Base-by-base conservation (phyloP, 2,888 invertebrate genomes). In the Drosophila silvestris region DNA sequence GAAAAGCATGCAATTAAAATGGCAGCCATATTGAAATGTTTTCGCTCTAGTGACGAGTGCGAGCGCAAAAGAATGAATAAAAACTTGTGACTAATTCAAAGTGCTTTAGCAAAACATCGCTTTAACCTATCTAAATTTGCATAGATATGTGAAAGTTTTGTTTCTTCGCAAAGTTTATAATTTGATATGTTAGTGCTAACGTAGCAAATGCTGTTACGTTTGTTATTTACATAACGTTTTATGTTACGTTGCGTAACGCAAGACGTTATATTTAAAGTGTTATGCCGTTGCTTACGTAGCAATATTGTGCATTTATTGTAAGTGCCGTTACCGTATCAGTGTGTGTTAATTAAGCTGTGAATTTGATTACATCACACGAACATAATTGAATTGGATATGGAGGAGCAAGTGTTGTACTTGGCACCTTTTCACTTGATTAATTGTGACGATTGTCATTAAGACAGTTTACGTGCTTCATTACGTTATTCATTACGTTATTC, bases 401-500 rank as follows among this genome's bases (percentile, higher is more conserved):
- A 10, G 3, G 16, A 26, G 22, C 35, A 26, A 47, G 26, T 12
- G 12, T 22, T 26, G 67, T 58, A 33, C 51, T 52, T 58, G 16
- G 41, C 69, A 69, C 58, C 68, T 52, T 68, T 56, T 16, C 37
- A 66, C 41, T 60, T 76, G 72, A 70, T 73, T 72, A 77, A 70
- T 74, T 70, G 68, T 63, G 78, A 70, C 78, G 68, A 66, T 76
- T 78, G 76, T 64, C 67, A 68, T 80, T 81, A 81, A 58, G 70
- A 62, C 74, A 70, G 70, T 77, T 81, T 70, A 80, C 74, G 79
- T 77, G 67, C 80, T 79, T 79, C 79, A 80, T 77, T 73, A 70
- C 71, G 71, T 58, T 70, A 70, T 72, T 58, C 72, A 65, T 71
- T 79, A 79, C 80, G 79, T 80, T 80, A 79, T 79, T 79, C 79